Base-by-base conservation (phyloP, 2,888 invertebrate genomes). In the Ceriagrion tenellum region DNA sequence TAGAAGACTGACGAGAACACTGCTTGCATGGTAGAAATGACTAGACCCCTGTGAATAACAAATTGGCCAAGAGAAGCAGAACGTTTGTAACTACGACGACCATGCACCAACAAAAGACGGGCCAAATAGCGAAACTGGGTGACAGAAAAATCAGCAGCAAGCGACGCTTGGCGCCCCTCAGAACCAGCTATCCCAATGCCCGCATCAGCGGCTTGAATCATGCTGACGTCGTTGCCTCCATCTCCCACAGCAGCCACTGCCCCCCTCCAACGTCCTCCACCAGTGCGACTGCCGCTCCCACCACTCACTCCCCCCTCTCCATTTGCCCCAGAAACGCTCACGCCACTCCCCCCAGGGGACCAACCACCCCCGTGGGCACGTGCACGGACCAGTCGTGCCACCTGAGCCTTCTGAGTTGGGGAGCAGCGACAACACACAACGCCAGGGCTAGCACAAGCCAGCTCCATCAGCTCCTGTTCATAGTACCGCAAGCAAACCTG, bases 1-100 rank as follows among this genome's bases (percentile, higher is more conserved):
- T 99, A 99, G 97, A 99, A 99, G 69, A 99, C 99, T 55, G 99
- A 99, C 1, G 99, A 99, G 97, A 99, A 99, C 88, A 99, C 99
- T 0, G 99, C 99, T 97, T 99, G 98, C 98, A 99, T 99, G 26
- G 99, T 99, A 93, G 99, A 99, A 95, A 99, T 99, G 96, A 99
- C 99, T 95, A 99, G 98, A 88, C 99, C 99, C 95, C 99, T 98
- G 97, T 99, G 99, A 96, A 99, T 99, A 95, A 99, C 99, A 97
- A 99, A 99, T 97, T 99, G 99, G 96, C 99, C 99, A 35, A 99
- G 97, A 8, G 99, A 98, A n/a, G 99, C 99, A 0, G 99, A 99
- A 95, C 99, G 98, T 97, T 99, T 99, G 97, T 99, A 99, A 95
- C 99, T 98, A 96, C 99, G 98, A 95, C 99, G 97, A 0, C 99